Evolutionary conservation across 2,113 vertebrate species (phyloP), one percentile per base, ranked within the genome.

Genomic region (Chaetops frenatus): DNA sequence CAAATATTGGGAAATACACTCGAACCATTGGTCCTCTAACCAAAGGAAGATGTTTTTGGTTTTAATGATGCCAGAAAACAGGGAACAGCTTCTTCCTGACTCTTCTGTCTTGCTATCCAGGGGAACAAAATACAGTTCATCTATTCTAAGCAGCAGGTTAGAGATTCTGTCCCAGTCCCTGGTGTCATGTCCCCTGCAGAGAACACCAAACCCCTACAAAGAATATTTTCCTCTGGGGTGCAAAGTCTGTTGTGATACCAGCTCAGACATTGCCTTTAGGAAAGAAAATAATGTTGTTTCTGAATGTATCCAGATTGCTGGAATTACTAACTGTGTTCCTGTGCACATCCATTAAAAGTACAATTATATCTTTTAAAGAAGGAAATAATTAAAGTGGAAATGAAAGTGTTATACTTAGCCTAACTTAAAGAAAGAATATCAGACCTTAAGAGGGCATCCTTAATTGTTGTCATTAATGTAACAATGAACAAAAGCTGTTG

Each of bases 381-480:
- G 84, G 76, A 95, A 56, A 79, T 84, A 89, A 92, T 94, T 90
- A 90, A 50, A 83, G 40, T 72, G 91, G 36, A 73, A 96, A 95
- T 95, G 48, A 66, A 78, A 86, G 33, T 61, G 21, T 23, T 89
- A 56, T 36, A 71, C 18, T 60, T 87, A 72, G 54, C 40, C 56
- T 60, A 67, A 29, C 36, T 88, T 61, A 35, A 71, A 86, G 57
- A 53, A 78, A 73, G 23, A 80, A 74, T 27, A 69, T 48, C 54
- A 69, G 35, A 42, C 18, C 15, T 69, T 61, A 82, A 61, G 53
- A 67, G 9, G 21, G 14, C 10, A 2, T 28, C 29, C 17, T 40
- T 61, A 62, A 82, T 40, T 16, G 31, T 36, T 69, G 11, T 33
- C 15, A 60, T 88, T 71, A 76, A 77, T 35, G 40, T 56, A 67